These are phyloP conservation scores for Tricholauxania praeusta DNA, from an alignment of 2,888 invertebrate species.

Conservation along the genomic window DNA sequence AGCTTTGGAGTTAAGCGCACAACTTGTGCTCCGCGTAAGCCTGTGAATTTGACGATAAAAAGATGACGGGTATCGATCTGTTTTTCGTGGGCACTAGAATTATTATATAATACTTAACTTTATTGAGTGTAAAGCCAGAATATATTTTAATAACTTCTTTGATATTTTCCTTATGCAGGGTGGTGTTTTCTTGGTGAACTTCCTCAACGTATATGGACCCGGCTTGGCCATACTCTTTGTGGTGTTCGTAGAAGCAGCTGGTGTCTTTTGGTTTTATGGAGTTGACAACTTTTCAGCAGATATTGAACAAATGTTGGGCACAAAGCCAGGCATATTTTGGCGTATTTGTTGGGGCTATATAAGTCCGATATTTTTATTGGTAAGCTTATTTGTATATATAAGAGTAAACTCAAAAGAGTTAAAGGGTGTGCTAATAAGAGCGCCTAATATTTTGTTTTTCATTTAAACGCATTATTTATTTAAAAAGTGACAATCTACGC, in stretches of 20 bases:
- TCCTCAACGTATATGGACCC: constrained; percentile 89
- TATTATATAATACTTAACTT: too few relatives aligned
- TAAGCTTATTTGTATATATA: constrained; percentile 61
- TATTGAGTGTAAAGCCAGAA: constrained; percentile 38
- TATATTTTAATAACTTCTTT: constrained; percentile 31
- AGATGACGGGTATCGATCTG: too few relatives aligned
- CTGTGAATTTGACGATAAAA: too few relatives aligned
- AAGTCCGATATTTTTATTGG: constrained; percentile 86
- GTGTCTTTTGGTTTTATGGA: constrained; percentile 91
- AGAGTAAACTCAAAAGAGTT: too few relatives aligned
- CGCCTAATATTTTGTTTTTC: too few relatives aligned
- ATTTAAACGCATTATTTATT: too few relatives aligned
- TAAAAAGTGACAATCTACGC: too few relatives aligned
- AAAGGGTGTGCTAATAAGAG: too few relatives aligned
- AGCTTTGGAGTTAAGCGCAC: too few relatives aligned
- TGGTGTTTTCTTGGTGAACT: constrained; percentile 87
- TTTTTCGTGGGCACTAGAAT: too few relatives aligned
- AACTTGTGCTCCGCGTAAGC: too few relatives aligned
- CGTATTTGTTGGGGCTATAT: constrained; percentile 88
- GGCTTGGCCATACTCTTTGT: constrained; percentile 89
- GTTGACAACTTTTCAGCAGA: constrained; percentile 84
- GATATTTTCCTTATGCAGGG: constrained; percentile 71
- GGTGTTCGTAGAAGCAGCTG: constrained; percentile 91
- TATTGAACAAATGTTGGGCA: constrained; percentile 86
- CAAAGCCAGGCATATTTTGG: constrained; percentile 83